A percentile compares a stretch with the other conserved stretches of the same genome.
Conservation (phyloP, 2,888 invertebrate genomes). For the Cyrtodaria siliqua region DNA sequence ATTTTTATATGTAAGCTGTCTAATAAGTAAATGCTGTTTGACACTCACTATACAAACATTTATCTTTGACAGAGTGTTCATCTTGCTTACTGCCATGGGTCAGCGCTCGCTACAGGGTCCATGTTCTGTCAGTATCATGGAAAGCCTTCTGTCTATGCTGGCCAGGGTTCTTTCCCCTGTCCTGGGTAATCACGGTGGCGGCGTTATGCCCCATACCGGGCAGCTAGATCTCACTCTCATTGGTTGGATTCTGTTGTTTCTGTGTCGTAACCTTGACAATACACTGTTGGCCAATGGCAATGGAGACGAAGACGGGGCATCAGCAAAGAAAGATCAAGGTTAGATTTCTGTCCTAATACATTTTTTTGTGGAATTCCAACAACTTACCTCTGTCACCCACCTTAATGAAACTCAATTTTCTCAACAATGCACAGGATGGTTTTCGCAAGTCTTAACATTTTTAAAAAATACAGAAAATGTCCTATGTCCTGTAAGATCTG, state of each 20-base stretch:
- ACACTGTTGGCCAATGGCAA: conserved; percentile 52
- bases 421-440: too few relatives aligned
- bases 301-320: conserved; percentile 74
- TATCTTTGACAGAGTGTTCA: conserved; percentile 90
- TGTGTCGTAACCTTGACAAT: conserved; percentile 90
- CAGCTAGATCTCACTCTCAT: conserved; percentile 89
- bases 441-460: too few relatives aligned
- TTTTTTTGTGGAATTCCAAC: too few relatives aligned
- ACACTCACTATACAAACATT: neutral
- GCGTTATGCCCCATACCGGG: conserved; percentile 65
- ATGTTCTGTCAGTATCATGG: conserved; percentile 80
- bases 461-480: too few relatives aligned
- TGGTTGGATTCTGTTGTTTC: conserved; percentile 92
- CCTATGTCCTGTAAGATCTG: too few relatives aligned
- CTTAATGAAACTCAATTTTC: too few relatives aligned
- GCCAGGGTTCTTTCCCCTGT: conserved; percentile 86
- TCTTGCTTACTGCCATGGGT: conserved; percentile 94
- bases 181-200: conserved; percentile 35
- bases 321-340: conserved; percentile 68
- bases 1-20: too few relatives aligned
- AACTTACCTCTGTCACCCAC: too few relatives aligned
- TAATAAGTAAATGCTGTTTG: too few relatives aligned
- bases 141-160: conserved; percentile 82
- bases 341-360: too few relatives aligned
- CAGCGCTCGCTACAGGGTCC: conserved; percentile 90